Conservation (phyloP, 1,140 invertebrate genomes). For the Brachionus sp. region DNA sequence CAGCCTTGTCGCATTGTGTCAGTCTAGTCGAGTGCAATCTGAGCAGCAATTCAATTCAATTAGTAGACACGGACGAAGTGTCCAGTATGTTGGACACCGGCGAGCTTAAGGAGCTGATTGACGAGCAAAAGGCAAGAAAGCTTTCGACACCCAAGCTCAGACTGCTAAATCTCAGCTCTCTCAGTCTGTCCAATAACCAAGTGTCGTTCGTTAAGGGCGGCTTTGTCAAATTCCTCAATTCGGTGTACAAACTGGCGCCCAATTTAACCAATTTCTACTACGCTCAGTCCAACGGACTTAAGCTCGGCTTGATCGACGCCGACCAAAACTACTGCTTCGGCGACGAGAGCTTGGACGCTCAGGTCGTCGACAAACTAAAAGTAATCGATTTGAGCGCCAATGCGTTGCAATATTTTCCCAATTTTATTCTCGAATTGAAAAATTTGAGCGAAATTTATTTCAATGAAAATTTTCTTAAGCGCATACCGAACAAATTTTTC, state of each 20-base stretch:
- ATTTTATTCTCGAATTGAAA: conserved; percentile 29
- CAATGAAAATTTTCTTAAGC: conserved; percentile 9
- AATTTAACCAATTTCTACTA: conserved; percentile 1
- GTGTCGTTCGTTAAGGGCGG: not conserved
- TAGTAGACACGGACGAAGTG: not conserved
- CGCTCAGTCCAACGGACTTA: not conserved
- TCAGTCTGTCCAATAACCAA: not conserved
- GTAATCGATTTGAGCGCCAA: conserved; percentile 6
- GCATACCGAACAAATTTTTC: conserved; percentile 23
- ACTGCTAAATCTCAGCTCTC: not conserved
- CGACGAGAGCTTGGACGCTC: not conserved
- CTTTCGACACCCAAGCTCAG: not conserved
- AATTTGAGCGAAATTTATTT: conserved; percentile 35
- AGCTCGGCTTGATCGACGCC: not conserved
- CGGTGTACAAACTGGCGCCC: not conserved
- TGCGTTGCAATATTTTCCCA: not conserved
- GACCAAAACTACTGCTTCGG: conserved; percentile 4
- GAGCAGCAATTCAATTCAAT: not conserved
- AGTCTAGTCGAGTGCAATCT: not conserved
- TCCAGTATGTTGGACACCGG: not conserved
- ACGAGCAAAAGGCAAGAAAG: conserved; percentile 18
- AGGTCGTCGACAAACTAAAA: not conserved
- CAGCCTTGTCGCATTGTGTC: not conserved
- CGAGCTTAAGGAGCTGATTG: not conserved
- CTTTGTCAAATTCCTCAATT: conserved; percentile 6